phyloP scores from a whole-genome alignment of 2,888 invertebrate genomes.

The Geophilus truncorum region DNA sequence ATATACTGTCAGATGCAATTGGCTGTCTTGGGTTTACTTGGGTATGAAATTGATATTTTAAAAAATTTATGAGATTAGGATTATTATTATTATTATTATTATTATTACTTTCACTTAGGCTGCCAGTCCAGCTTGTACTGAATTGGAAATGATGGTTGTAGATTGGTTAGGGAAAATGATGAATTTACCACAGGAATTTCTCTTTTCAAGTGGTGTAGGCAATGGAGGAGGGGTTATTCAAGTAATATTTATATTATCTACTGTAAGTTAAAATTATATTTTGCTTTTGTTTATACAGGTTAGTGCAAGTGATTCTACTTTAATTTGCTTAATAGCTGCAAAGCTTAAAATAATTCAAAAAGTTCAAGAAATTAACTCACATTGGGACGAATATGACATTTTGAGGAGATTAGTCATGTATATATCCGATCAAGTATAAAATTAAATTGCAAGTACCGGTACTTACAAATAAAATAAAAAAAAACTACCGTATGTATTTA shows the following conservation, averaged over 20 bases:
- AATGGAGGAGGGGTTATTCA: conserved; percentile 87
- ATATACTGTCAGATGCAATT: conserved; percentile 75
- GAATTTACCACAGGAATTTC: conserved; percentile 74
- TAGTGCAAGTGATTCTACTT: conserved; percentile 83
- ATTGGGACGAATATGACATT: conserved; percentile 59
- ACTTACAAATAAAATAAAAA: not conserved
- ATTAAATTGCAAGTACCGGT: too few relatives aligned
- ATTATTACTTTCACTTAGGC: too few relatives aligned
- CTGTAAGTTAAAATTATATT: not conserved
- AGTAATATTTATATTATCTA: conserved; percentile 50
- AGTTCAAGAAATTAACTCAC: conserved; percentile 56
- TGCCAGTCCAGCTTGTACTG: conserved; percentile 91
- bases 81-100: too few relatives aligned
- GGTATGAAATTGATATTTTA: too few relatives aligned
- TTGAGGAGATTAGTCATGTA: conserved; percentile 72
- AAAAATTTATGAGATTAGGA: not conserved
- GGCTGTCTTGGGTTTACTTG: conserved; percentile 84
- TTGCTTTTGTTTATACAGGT: conserved; percentile 58
- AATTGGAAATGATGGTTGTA: conserved; percentile 88
- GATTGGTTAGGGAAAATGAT: conserved; percentile 95
- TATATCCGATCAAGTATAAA: conserved; percentile 64
- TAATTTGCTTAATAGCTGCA: conserved; percentile 74
- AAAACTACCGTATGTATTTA: too few relatives aligned
- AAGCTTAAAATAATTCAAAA: conserved; percentile 63
- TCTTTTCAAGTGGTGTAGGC: conserved; percentile 69